Conservation (phyloP, 2,113 vertebrate genomes). For the Nothobranchius kuhntae region DNA sequence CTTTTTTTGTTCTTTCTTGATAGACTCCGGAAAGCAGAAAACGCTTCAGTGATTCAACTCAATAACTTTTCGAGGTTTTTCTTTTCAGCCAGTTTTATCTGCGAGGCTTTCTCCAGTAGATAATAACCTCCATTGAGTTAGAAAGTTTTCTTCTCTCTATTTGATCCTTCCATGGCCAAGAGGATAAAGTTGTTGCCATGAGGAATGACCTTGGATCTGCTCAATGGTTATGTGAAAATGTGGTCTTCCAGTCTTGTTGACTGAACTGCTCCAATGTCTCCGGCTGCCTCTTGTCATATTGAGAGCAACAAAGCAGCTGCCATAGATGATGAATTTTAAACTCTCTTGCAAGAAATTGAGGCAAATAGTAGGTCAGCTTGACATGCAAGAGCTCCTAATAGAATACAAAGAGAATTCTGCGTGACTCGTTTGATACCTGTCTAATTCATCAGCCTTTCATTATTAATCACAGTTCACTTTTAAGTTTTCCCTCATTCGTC, state of each 20-base stretch:
- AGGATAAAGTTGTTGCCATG: constrained; percentile 26
- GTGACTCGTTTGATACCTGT: constrained; percentile 8
- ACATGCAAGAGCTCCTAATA: not conserved
- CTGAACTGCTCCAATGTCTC: not conserved
- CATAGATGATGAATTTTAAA: constrained; percentile 6
- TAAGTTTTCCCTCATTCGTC: constrained; percentile 16
- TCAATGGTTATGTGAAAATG: constrained; percentile 19
- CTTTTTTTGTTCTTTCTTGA: not conserved
- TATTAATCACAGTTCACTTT: constrained; percentile 18
- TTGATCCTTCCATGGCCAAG: constrained; percentile 21
- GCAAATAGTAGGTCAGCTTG: constrained; percentile 3
- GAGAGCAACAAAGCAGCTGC: not conserved
- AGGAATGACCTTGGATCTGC: constrained; percentile 14
- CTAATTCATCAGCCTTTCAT: constrained; percentile 25
- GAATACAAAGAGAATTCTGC: constrained; percentile 9
- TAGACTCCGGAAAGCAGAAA: constrained; percentile 30
- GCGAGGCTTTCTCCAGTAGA: constrained; percentile 1
- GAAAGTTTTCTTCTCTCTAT: constrained; percentile 40
- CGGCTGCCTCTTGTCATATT: constrained; percentile 5
- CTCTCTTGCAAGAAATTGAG: not conserved
- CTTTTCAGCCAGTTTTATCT: constrained; percentile 23
- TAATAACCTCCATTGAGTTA: constrained; percentile 48
- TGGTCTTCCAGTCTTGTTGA: not conserved
- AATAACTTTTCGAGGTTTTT: constrained; percentile 17
- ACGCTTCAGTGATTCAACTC: constrained; percentile 38